Conservation (phyloP, 2,888 invertebrate species). For the Aphrophora alni region DNA sequence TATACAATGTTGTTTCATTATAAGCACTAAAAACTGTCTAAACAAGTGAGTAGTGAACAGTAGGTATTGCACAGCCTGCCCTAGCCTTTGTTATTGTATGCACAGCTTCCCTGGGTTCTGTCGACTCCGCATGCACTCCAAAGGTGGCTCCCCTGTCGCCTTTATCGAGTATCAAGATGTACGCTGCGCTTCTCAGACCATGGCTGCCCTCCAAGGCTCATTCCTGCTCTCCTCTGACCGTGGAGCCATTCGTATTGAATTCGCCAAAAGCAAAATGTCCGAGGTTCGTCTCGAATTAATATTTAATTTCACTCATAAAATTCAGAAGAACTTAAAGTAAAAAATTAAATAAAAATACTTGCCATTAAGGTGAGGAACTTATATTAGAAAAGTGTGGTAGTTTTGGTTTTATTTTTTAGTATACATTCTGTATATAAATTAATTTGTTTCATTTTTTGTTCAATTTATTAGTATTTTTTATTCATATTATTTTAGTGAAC, state of each 20-base stretch:
- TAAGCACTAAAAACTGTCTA: background rate
- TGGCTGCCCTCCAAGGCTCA: slow-evolving; percentile 94
- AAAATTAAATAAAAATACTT: too few relatives aligned
- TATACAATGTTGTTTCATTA: background rate
- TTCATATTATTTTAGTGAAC: too few relatives aligned
- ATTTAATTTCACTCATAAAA: background rate
- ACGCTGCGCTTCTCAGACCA: slow-evolving; percentile 88
- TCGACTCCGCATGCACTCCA: slow-evolving; percentile 94
- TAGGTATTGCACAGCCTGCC: slow-evolving; percentile 20
- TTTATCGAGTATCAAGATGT: slow-evolving; percentile 98
- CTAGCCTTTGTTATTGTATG: slow-evolving; percentile 50
- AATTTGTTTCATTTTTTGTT: too few relatives aligned
- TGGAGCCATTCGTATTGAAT: slow-evolving; percentile 98
- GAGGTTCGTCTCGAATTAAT: slow-evolving; percentile 61
- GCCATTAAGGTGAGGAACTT: background rate
- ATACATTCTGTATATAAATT: too few relatives aligned
- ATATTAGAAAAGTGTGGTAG: background rate
- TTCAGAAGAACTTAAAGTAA: background rate
- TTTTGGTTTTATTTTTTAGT: background rate
- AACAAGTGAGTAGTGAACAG: background rate
- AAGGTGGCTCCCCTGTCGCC: slow-evolving; percentile 92
- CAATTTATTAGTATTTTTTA: too few relatives aligned
- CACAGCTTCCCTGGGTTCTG: slow-evolving; percentile 97
- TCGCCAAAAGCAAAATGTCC: slow-evolving; percentile 98
- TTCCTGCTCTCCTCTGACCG: slow-evolving; percentile 95